Evolutionary conservation across 2,888 invertebrate species (phyloP).

Genomic region (Hyposoter didymator): DNA sequence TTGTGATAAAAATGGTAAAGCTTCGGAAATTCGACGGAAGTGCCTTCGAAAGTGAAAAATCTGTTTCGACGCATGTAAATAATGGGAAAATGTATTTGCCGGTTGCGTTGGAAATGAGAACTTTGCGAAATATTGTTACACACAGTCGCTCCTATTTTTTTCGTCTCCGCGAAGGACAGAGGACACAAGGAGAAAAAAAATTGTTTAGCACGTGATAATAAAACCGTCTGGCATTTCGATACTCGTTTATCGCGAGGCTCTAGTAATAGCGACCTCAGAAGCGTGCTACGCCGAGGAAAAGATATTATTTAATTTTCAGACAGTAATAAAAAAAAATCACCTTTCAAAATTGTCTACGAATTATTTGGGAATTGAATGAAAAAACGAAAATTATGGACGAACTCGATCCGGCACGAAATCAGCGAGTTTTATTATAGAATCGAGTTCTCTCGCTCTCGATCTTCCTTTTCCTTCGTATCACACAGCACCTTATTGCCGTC

Average conservation of each 20-base stretch:
- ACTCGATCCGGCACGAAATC: neutral
- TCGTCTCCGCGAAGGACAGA: neutral
- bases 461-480: slow-evolving; percentile 17
- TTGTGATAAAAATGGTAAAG: neutral
- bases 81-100: neutral
- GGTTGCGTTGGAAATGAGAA: neutral
- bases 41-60: neutral
- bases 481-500: slow-evolving; percentile 41
- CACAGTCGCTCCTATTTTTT: neutral
- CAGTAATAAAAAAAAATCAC: neutral
- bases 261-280: slow-evolving; percentile 18
- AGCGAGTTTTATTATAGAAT: slow-evolving; percentile 39
- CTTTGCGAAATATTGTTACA: neutral
- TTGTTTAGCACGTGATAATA: slow-evolving; percentile 5
- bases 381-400: slow-evolving; percentile 14
- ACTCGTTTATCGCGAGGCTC: slow-evolving; percentile 19
- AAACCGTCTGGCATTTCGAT: slow-evolving; percentile 27
- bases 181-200: neutral
- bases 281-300: neutral
- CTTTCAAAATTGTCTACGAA: neutral
- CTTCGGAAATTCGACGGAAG: neutral
- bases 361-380: neutral
- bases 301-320: neutral
- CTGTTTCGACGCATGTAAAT: neutral
- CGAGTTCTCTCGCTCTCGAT: slow-evolving; percentile 4